Evolutionary conservation across 2,113 vertebrate species (phyloP), one percentile per base, ranked within the genome.

Genomic region (Picathartes gymnocephalus): DNA sequence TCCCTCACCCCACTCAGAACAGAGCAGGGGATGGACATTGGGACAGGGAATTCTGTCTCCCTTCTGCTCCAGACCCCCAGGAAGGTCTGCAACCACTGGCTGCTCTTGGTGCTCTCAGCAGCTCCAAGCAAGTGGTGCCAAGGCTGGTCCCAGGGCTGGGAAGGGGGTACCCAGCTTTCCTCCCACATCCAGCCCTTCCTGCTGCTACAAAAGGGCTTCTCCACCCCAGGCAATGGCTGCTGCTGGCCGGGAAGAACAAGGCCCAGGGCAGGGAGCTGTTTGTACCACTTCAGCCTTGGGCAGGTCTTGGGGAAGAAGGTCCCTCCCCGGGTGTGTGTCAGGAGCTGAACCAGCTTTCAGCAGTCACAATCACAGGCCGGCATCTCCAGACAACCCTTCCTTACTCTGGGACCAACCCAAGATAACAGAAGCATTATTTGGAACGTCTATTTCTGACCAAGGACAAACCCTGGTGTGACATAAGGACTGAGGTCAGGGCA

Each of bases 381-480:
- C 73, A 81, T 33, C 61, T 35, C 42, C 92, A 93, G 61, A 62
- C 88, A 92, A 22, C 86, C 82, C 86, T 92, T 86, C 82, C 93
- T 90, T 76, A 81, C 79, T 61, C 20, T 31, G 68, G 7, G 74
- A 40, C 85, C 85, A 71, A 11, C 78, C 88, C 90, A 72, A 81
- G 73, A 56, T 33, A 79, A 78, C 61, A 69, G 42, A 65, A 18
- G 4, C 31, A 77, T 56, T 78, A 39, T 50, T 73, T 24, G 6
- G 51, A 60, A 56, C 21, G 50, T 57, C 35, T 60, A 22, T 45
- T 92, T 60, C 57, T 76, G 78, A 58, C 6, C 71, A 53, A 53
- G 25, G 28, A 10, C 79, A 60, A 73, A 27, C 4, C 66, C 82
- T 61, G 71, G 57, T 84, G 28, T 45, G 73, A 50, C 25, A 2